Evolutionary conservation across 2,113 vertebrate genomes (phyloP).

Genomic region (Rissa tridactyla): DNA sequence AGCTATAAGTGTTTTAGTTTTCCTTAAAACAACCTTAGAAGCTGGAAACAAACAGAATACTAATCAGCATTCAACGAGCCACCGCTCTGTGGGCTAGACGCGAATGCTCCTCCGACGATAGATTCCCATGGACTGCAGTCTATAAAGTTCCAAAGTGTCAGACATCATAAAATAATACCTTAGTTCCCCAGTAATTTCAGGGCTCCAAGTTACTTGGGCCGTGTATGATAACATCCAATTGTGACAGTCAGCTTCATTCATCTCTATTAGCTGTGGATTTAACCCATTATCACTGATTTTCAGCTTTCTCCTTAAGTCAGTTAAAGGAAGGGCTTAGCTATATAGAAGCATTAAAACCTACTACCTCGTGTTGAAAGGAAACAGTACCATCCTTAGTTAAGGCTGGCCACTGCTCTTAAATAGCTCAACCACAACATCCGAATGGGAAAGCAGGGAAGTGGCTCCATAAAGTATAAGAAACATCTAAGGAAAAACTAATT

Average conservation of each 20-base stretch:
- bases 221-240: neutral
- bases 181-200: neutral
- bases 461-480: neutral
- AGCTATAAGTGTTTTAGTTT: neutral
- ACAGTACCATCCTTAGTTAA: neutral
- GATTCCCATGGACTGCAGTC: neutral
- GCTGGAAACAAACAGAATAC: neutral
- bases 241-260: neutral
- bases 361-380: accelerated
- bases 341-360: neutral
- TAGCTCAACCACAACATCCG: neutral
- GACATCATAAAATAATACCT: neutral
- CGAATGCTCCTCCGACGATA: accelerated
- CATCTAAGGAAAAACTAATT: neutral
- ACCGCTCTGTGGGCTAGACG: accelerated
- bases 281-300: neutral
- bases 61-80: neutral
- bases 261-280: neutral
- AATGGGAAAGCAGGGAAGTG: neutral
- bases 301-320: neutral
- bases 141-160: neutral
- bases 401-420: neutral
- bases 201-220: neutral
- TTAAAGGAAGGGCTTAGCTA: neutral
- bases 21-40: neutral